Evolutionary conservation across 2,888 invertebrate genomes (phyloP), one percentile per base, ranked within the genome.

Genomic region (Tyria jacobaeae): DNA sequence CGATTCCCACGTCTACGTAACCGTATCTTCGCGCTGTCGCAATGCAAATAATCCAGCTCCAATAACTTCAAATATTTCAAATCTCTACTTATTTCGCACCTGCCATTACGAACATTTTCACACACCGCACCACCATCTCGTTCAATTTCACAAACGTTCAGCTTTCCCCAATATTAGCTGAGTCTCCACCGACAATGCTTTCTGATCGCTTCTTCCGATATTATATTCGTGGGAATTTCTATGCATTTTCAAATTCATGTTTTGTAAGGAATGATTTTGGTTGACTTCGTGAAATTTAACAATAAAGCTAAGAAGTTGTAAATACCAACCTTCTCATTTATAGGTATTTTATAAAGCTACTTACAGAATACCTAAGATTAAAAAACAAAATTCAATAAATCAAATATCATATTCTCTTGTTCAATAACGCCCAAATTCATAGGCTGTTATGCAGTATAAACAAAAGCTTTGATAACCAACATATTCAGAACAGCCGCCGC

Each of bases 101-200:
- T 67, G 60, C 37, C 53, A 25, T 58, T 60, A 12, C 31, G 47
- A 51, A 47, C 57, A 25, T 48, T 62, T 57, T 57, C 57, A 57
- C 53, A 58, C 25, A 47, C 44, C 24, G 12, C 48, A 24, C 14
- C 39, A 15, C 41, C 47, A 34, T 17, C 21, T 7, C 41, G 55
- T 62, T 59, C 64, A 61, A 61, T 56, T 56, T 56, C 59, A 58
- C 59, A 54, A 62, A 53, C 56, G 64, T 66, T 66, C 54, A 51
- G 59, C 49, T 63, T 57, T 34, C 57, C 63, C 24, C 41, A 24
- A 66, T 66, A 66, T 66, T 66, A 63, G 47, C 31, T 17, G 4
- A 55, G 49, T 50, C 48, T 15, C 37, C 12, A 53, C 48, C 39
- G 31, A 59, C 48, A 54, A 54, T 37, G n/a, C 31, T 48, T 52